These are phyloP conservation scores for Athetis lepigone DNA, from an alignment of 2,888 invertebrate species.

Conservation along the genomic window DNA sequence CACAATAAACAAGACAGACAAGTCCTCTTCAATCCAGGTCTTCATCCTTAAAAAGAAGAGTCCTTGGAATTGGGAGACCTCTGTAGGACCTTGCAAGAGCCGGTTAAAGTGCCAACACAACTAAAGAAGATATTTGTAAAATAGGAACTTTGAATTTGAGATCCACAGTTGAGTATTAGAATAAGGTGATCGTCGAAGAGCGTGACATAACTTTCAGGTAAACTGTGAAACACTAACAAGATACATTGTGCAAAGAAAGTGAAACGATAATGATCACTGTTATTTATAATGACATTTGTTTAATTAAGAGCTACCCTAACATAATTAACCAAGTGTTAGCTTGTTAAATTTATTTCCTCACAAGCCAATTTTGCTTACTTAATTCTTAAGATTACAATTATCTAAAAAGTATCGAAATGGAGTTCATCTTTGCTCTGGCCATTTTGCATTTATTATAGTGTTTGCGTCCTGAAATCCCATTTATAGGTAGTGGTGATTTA, in stretches of 20 bases:
- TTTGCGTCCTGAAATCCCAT: not conserved
- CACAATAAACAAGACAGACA: not conserved
- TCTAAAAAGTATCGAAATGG: not conserved
- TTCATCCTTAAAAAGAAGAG: constrained; percentile 14
- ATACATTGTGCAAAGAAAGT: constrained; percentile 55
- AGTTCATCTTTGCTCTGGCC: not conserved
- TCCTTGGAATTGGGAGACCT: constrained; percentile 16
- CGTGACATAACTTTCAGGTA: too few species aligned
- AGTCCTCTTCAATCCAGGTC: too few species aligned
- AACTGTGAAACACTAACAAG: constrained; percentile 25
- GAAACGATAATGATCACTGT: constrained; percentile 53
- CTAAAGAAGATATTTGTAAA: not conserved
- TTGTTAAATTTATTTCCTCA: constrained; percentile 11
- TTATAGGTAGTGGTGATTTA: too few species aligned
- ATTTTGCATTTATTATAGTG: not conserved
- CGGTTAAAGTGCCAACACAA: constrained; percentile 21
- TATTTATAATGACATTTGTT: constrained; percentile 49
- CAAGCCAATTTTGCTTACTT: constrained; percentile 1
- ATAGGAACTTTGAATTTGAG: too few species aligned
- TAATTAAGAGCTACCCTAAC: constrained; percentile 49
- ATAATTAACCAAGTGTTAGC: constrained; percentile 22
- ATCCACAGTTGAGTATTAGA: constrained; percentile 10
- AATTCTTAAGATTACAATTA: too few species aligned
- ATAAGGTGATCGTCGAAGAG: constrained; percentile 24
- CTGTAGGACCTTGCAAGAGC: constrained; percentile 14